Base-by-base conservation (phyloP, 2,113 vertebrate genomes). In the Salvelinus sp. region DNA sequence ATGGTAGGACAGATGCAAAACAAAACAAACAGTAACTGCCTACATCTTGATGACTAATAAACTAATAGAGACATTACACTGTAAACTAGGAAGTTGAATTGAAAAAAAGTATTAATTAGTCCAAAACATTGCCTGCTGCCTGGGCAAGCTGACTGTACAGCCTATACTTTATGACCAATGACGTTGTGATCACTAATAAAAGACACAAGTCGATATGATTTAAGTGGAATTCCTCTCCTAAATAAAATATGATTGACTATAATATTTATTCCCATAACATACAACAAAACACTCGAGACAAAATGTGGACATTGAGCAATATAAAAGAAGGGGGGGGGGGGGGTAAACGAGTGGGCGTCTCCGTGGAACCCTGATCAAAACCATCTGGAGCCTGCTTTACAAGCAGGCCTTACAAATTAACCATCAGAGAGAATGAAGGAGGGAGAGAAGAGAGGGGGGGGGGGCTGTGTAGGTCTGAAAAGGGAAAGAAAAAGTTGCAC, bases 371-470 rank as follows among this genome's bases (percentile, higher is more conserved):
- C 80, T 93, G 91, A 94, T 94, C 91, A 93, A 91, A 94, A 94
- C 90, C 93, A 94, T 91, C 92, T 94, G 93, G 79, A 89, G 86
- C 87, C 87, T 82, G 87, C 83, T 91, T 91, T 92, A 91, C 86
- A 82, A 91, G 91, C 89, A 88, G 89, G 76, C 88, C 91, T 82
- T 86, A 90, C 88, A 93, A 93, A 93, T 91, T 84, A 92, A 90
- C 78, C 86, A 91, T 89, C 86, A 79, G 84, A 72, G 54, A 70
- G 57, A 57, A 28, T 20, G 25, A 66, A 47, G 2, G 28, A 68
- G 73, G 58, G 69, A n/a, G 64, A 23, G 30, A 72, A 72, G 38
- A 20, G 50, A 4, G 38, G 25, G 66, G 68, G 47, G 47, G 74
- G 47, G 74, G 73, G 54, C 63, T 18, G 13, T n/a, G 30, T 75